phyloP scores from a whole-genome alignment of 2,113 vertebrate species.

The Scalopus aquaticus region DNA sequence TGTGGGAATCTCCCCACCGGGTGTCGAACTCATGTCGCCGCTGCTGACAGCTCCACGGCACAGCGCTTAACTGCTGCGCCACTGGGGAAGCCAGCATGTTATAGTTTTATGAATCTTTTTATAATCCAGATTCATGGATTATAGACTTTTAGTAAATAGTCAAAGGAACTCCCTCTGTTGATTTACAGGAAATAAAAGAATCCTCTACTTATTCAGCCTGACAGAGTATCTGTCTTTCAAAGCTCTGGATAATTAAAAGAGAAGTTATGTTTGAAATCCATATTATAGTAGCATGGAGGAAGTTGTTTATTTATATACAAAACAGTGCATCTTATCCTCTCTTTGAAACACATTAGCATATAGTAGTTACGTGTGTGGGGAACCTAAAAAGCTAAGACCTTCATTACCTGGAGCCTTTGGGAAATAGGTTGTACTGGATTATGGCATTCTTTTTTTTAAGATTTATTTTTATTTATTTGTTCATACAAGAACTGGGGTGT shows the following conservation, averaged over 20 bases:
- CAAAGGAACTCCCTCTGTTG: background rate
- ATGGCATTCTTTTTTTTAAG: too few species aligned
- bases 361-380: too few species aligned
- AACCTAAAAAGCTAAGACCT: too few species aligned
- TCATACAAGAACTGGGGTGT: too few species aligned
- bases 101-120: background rate
- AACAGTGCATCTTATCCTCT: background rate
- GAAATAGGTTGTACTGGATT: too few species aligned
- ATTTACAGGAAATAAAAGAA: background rate
- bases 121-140: background rate
- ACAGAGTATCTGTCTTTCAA: slow-evolving; percentile 3
- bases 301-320: background rate
- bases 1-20: too few species aligned
- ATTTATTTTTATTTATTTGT: too few species aligned
- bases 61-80: too few species aligned
- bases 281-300: background rate
- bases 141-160: background rate
- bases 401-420: too few species aligned
- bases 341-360: background rate
- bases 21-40: too few species aligned
- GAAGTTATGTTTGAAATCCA: background rate
- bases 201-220: slow-evolving; percentile 3
- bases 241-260: background rate
- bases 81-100: too few species aligned
- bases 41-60: too few species aligned